Evolutionary conservation across 2,113 vertebrate genomes (phyloP), one percentile per base, ranked within the genome.

Genomic region (Onychorhynchus coronatus): DNA sequence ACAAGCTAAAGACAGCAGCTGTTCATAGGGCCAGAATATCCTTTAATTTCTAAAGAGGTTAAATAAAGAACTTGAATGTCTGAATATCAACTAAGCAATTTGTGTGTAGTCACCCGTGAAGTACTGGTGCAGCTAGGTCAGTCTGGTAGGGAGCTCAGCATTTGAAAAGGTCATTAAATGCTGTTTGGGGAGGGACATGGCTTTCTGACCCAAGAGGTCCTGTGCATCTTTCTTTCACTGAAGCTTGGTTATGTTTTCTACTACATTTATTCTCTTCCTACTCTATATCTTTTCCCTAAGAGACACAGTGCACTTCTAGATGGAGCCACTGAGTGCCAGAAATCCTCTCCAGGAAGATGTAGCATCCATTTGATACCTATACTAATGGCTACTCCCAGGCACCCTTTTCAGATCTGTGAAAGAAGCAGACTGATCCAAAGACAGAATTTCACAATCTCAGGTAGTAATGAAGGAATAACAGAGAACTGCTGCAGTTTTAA

Each of bases 31-130:
- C 2, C 37, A 82, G 76, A 83, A 77, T 62, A 20, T 86, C 24
- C 80, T 95, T 90, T 79, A 85, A 41, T 70, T 92, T 47, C 35
- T 68, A 22, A 89, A 88, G 59, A 88, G 55, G 50, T 95, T 89
- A 85, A 76, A 82, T 63, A 68, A 84, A 31, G 42, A 71, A 59
- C 55, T 78, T 81, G 55, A 80, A 47, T 37, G 42, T 55, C 59
- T 81, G 84, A 91, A 88, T 97, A 88, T 31, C 72, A 94, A 49
- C 20, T 25, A 24, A 84, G 28, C 24, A 76, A 92, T 90, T 88
- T 91, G 77, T 44, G 81, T 81, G 46, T 24, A 74, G 30, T 58
- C 50, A 76, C 31, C 68, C 4, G 0, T 52, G 23, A 89, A 85
- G 47, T 59, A 61, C 28, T 61, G 37, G 12, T 61, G 76, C 53